phyloP scores from a whole-genome alignment of 1,140 invertebrate species.

The Kradibia gibbosae region DNA sequence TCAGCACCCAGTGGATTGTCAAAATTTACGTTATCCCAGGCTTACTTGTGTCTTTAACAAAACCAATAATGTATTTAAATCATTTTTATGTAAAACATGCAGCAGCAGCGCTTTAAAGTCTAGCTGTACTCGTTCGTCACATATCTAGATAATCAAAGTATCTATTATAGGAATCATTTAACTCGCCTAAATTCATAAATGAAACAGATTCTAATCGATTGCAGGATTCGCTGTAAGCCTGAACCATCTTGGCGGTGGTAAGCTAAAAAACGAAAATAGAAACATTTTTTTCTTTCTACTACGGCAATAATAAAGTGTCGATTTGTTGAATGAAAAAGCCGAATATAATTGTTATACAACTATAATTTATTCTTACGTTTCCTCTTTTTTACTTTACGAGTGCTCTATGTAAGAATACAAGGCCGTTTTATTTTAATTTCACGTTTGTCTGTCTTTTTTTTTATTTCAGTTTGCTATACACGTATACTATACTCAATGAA shows the following conservation, averaged over 20 bases:
- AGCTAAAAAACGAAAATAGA: constrained; percentile 46
- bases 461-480: constrained; percentile 29
- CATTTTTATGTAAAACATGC: background rate
- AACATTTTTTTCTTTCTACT: constrained; percentile 31
- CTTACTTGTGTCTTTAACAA: background rate
- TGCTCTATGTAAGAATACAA: constrained; percentile 29
- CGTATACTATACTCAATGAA: background rate
- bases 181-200: constrained; percentile 32
- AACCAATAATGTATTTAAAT: constrained; percentile 4
- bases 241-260: constrained; percentile 50
- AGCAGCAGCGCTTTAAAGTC: constrained; percentile 10
- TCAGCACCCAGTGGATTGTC: background rate
- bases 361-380: background rate
- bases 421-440: constrained; percentile 2
- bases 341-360: constrained; percentile 15
- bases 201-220: constrained; percentile 52
- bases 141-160: constrained; percentile 22
- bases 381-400: constrained; percentile 30
- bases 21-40: constrained; percentile 1
- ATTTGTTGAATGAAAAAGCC: constrained; percentile 8
- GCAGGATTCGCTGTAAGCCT: constrained; percentile 42
- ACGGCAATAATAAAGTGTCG: constrained; percentile 4
- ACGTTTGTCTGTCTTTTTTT: constrained; percentile 33
- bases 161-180: constrained; percentile 36
- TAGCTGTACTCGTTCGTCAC: background rate